Percentiles rank a stretch among this genome's conserved stretches.
Evolutionary conservation across 2,113 vertebrate genomes (phyloP).

Genomic region (Cervus canadensis): DNA sequence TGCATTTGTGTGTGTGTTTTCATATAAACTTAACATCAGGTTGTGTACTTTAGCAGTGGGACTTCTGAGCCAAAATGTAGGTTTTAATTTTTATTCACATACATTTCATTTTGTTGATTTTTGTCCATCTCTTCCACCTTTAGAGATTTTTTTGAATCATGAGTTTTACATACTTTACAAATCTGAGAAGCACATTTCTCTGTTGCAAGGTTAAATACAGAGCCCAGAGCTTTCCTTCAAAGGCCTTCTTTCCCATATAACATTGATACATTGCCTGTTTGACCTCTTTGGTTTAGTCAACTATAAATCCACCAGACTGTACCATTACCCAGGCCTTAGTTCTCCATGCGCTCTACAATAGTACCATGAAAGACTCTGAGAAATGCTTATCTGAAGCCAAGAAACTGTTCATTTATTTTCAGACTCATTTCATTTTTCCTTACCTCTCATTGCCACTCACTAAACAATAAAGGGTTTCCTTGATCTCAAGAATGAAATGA

Average conservation of each 20-base stretch:
- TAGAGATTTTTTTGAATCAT: background rate
- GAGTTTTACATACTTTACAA: background rate
- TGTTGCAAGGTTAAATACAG: background rate
- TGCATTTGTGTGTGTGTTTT: background rate
- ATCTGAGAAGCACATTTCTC: background rate
- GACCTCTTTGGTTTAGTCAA: conserved; percentile 32
- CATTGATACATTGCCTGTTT: background rate
- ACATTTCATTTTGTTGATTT: background rate
- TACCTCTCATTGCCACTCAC: background rate
- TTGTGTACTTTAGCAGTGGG: background rate
- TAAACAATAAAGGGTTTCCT: conserved; percentile 40
- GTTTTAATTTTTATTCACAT: background rate
- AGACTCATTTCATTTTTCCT: background rate
- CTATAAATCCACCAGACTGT: conserved; percentile 33
- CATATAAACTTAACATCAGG: background rate
- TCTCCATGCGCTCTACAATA: background rate
- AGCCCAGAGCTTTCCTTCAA: background rate
- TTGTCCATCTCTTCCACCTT: background rate
- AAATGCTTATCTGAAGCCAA: conserved; percentile 21
- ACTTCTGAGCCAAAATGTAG: background rate
- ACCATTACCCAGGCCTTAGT: background rate
- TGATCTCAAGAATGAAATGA: conserved; percentile 65
- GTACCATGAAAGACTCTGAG: background rate
- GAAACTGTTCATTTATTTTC: background rate
- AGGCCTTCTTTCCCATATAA: background rate